A percentile compares a stretch with the other conserved stretches of the same genome.
Evolutionary conservation across 1,140 invertebrate species (phyloP).

Genomic region (Pissodes strobi): DNA sequence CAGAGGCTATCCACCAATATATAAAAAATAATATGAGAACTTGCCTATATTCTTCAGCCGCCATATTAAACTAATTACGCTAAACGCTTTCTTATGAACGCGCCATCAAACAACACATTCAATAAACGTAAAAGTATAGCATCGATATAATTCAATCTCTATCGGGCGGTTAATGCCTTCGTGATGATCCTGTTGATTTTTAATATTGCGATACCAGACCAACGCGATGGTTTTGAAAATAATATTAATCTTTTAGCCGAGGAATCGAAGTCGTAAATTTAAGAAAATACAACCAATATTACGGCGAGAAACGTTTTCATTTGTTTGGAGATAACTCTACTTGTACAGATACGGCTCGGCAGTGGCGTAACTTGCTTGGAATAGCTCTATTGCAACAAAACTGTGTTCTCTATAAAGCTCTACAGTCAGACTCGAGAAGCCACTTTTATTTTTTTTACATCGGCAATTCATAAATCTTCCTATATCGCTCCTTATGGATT

Average conservation of each 20-base stretch:
- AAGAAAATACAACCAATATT: slow-evolving; percentile 31
- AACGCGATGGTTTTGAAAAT: slow-evolving; percentile 3
- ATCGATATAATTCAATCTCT: no score
- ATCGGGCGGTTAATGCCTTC: not conserved
- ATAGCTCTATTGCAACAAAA: not conserved
- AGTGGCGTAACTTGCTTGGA: slow-evolving; percentile 3
- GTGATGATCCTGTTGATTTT: slow-evolving; percentile 4
- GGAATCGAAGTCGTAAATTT: slow-evolving; percentile 27
- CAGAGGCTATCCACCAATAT: no score
- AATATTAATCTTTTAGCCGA: slow-evolving; percentile 27
- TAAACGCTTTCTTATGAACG: no score
- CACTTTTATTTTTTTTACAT: not conserved
- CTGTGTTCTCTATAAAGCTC: no score
- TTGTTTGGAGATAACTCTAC: slow-evolving; percentile 29
- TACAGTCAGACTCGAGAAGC: no score
- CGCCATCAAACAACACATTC: no score
- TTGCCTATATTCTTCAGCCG: no score
- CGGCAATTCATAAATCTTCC: not conserved
- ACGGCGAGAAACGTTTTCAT: slow-evolving; percentile 27
- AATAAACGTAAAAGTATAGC: no score
- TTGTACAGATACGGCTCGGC: slow-evolving; percentile 1
- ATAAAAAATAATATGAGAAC: no score
- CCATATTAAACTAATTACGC: no score
- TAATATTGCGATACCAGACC: slow-evolving; percentile 3
- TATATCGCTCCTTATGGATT: not conserved